These are phyloP conservation scores for Pan paniscus DNA, from an alignment of 2,113 vertebrate genomes.

Conservation along the genomic window DNA sequence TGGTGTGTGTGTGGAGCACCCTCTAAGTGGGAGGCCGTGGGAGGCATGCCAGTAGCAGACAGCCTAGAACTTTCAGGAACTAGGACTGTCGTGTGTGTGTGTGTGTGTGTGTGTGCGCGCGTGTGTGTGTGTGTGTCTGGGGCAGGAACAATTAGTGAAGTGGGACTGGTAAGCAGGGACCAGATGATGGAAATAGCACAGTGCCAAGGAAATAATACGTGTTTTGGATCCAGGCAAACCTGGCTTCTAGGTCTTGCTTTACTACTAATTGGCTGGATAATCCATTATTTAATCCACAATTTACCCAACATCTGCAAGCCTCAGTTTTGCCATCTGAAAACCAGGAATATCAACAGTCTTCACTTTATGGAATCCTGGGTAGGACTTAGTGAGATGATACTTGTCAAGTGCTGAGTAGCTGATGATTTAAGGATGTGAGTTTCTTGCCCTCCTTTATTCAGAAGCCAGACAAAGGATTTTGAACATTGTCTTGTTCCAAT, in stretches of 20 bases:
- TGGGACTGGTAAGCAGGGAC: neutral
- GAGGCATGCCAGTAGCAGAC: neutral
- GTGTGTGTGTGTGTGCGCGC: neutral
- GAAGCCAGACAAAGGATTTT: neutral
- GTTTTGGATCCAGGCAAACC: neutral
- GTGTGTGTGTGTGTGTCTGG: too few relatives aligned
- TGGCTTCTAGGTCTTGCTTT: neutral
- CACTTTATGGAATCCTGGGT: neutral
- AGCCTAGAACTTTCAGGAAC: neutral
- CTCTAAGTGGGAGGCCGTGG: neutral
- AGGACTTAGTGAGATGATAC: neutral
- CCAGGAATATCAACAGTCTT: neutral
- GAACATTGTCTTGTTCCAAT: neutral
- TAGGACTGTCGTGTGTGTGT: neutral
- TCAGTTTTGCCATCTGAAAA: neutral
- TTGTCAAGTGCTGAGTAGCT: neutral
- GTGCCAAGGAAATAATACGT: neutral
- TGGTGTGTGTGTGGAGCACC: neutral
- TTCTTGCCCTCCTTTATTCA: neutral
- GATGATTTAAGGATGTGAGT: neutral
- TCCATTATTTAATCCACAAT: too few relatives aligned
- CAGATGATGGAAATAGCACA: neutral
- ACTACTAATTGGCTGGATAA: neutral
- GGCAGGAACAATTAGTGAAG: neutral
- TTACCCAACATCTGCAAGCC: fast-evolving